Evolutionary conservation across 2,113 vertebrate genomes (phyloP).

Genomic region (Fukomys damarensis): DNA sequence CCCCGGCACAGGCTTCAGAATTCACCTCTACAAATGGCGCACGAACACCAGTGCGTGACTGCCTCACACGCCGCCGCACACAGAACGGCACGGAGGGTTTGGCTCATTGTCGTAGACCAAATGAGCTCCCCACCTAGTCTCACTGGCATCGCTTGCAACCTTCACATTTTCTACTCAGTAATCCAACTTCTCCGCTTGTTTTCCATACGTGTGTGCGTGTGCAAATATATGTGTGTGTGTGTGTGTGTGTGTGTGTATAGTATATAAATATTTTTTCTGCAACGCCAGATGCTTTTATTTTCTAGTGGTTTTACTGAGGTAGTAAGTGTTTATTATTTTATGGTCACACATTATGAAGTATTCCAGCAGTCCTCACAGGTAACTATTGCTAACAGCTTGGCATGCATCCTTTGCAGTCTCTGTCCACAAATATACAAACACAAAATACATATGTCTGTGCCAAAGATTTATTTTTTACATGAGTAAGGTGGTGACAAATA

Average conservation of each 20-base stretch:
- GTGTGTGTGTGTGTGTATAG: not conserved
- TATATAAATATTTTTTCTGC: not conserved
- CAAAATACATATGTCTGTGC: not conserved
- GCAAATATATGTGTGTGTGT: not conserved
- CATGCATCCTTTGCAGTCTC: not conserved
- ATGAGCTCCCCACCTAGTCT: not conserved
- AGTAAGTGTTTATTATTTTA: not conserved
- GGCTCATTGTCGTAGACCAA: accelerated
- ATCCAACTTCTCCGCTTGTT: not conserved
- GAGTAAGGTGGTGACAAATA: not conserved
- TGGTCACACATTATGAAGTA: not conserved
- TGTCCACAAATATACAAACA: not conserved
- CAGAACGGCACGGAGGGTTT: accelerated
- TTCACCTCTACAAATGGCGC: not conserved
- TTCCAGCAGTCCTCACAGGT: not conserved
- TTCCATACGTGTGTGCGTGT: not conserved
- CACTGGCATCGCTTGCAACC: no score
- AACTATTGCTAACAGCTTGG: not conserved
- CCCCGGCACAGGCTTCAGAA: not conserved
- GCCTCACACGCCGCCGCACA: not conserved
- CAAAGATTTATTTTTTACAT: not conserved
- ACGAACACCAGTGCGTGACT: accelerated
- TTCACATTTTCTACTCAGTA: not conserved
- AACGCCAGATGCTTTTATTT: not conserved
- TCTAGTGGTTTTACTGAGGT: not conserved